Conservation (phyloP, 2,113 vertebrate species). For the Triplophysa tibetana region DNA sequence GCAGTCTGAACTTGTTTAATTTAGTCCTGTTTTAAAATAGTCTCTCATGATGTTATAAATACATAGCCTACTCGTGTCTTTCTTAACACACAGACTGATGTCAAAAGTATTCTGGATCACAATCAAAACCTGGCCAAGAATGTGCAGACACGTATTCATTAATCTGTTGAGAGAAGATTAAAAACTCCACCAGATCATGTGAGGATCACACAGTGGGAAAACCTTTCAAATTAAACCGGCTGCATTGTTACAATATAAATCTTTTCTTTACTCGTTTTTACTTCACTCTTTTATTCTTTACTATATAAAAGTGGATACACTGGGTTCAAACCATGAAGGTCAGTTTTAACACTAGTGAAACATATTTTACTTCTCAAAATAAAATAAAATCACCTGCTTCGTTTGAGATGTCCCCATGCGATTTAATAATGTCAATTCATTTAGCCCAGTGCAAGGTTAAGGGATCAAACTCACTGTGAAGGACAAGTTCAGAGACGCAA, state of each 20-base stretch:
- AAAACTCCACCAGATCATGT: slow-evolving; percentile 40
- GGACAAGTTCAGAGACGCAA: not conserved
- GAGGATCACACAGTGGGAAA: slow-evolving; percentile 39
- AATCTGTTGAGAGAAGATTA: slow-evolving; percentile 37
- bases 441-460: too few relatives aligned
- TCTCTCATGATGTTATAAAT: not conserved
- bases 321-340: too few relatives aligned
- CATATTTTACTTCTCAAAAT: too few relatives aligned
- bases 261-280: too few relatives aligned
- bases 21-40: slow-evolving; percentile 21
- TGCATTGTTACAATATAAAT: too few relatives aligned
- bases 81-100: not conserved
- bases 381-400: too few relatives aligned
- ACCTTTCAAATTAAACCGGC: too few relatives aligned
- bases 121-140: not conserved
- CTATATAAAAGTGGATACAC: too few relatives aligned
- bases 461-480: not conserved
- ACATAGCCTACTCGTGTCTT: not conserved
- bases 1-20: not conserved
- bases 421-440: not conserved
- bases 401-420: not conserved
- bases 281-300: too few relatives aligned
- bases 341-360: too few relatives aligned
- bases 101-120: not conserved
- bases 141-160: not conserved